These are phyloP conservation scores for Colletes collaris DNA, from an alignment of 2,888 invertebrate species.

Conservation along the genomic window DNA sequence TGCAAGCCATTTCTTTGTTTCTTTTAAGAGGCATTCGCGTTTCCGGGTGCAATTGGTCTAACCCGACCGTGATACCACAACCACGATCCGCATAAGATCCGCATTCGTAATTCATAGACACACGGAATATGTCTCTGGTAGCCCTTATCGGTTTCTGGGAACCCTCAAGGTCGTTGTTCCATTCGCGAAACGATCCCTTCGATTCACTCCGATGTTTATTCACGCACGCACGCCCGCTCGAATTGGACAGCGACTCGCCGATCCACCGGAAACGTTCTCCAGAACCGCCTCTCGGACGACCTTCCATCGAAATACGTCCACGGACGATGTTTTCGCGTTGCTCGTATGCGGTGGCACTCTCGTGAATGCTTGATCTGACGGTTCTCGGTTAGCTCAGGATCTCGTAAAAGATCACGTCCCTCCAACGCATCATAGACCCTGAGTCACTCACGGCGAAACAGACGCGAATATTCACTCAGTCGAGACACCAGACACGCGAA, in stretches of 20 bases:
- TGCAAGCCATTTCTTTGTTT: constrained; percentile 38
- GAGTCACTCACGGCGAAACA: constrained; percentile 13
- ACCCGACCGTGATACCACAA: constrained; percentile 40
- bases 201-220: constrained; percentile 8
- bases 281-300: constrained; percentile 12
- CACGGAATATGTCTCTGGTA: constrained; percentile 49
- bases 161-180: constrained; percentile 43
- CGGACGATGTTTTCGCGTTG: not conserved
- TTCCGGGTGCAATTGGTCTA: constrained; percentile 32
- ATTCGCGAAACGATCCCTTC: constrained; percentile 24
- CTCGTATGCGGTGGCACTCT: constrained; percentile 10
- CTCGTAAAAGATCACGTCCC: constrained; percentile 71
- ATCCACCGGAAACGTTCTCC: constrained; percentile 36
- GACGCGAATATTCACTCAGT: not conserved
- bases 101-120: constrained; percentile 58
- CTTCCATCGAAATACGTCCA: constrained; percentile 41
- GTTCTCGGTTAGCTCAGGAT: constrained; percentile 62
- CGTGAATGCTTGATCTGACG: not conserved
- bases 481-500: not conserved
- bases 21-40: constrained; percentile 51
- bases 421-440: constrained; percentile 57
- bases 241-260: constrained; percentile 2
- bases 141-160: constrained; percentile 23
- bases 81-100: constrained; percentile 46
- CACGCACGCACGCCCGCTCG: constrained; percentile 28